phyloP scores from a whole-genome alignment of 2,797 vertebrate species.

The Neosalanx taihuensis region DNA sequence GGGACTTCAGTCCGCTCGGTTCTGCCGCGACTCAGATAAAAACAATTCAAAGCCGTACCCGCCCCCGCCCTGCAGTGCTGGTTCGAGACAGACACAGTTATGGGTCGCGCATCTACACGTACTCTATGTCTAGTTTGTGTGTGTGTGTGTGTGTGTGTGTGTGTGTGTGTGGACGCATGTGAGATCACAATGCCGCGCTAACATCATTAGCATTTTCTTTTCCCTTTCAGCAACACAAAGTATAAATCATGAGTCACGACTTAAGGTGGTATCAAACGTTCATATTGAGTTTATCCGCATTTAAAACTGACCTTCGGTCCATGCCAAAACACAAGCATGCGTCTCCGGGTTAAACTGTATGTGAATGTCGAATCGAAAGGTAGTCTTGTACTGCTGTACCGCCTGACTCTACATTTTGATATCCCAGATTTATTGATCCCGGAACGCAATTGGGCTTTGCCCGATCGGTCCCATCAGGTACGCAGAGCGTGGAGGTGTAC shows the following conservation, averaged over 20 bases:
- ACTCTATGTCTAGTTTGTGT: background rate
- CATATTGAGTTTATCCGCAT: background rate
- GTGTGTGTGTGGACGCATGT: slow-evolving; percentile 8
- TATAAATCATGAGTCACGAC: slow-evolving; percentile 56
- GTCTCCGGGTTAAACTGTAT: background rate
- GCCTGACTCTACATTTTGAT: slow-evolving; percentile 34
- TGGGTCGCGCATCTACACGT: background rate
- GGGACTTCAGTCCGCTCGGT: slow-evolving; percentile 67
- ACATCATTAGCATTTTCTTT: slow-evolving; percentile 37
- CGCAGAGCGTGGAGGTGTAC: slow-evolving; percentile 43
- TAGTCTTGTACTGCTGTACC: background rate
- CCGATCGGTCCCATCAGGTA: slow-evolving; percentile 48
- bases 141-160: slow-evolving; percentile 1
- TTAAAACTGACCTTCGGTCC: background rate
- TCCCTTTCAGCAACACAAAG: slow-evolving; percentile 47
- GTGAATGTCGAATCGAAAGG: slow-evolving; percentile 21
- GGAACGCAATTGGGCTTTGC: slow-evolving; percentile 38
- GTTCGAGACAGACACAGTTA: slow-evolving; percentile 32
- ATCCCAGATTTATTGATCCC: slow-evolving; percentile 18
- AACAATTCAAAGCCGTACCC: slow-evolving; percentile 69
- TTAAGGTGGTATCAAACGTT: slow-evolving; percentile 35
- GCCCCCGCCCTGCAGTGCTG: slow-evolving; percentile 46
- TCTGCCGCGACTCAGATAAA: slow-evolving; percentile 65
- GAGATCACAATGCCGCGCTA: background rate
- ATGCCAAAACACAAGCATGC: slow-evolving; percentile 45